Percentiles rank a stretch among this genome's conserved stretches.
Conservation (phyloP, 2,888 invertebrate species). For the Polymixis flavicincta region DNA sequence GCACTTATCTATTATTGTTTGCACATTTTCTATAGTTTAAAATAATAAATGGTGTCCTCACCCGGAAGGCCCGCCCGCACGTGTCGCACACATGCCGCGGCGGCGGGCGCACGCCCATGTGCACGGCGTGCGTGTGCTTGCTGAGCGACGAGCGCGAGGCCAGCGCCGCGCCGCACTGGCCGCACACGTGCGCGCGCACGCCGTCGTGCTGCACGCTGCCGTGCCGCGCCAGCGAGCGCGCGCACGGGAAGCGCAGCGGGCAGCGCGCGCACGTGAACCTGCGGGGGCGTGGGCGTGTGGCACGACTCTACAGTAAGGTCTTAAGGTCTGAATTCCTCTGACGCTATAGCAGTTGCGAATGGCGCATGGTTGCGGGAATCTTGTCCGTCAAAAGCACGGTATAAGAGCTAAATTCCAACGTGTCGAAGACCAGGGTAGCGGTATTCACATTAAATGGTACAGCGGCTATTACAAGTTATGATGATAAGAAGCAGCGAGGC, state of each 20-base stretch:
- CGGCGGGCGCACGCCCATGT: slow-evolving; percentile 73
- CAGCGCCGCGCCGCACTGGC: slow-evolving; percentile 84
- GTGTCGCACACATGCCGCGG: slow-evolving; percentile 81
- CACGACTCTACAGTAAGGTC: too few relatives aligned
- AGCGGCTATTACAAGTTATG: too few relatives aligned
- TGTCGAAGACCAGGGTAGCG: too few relatives aligned
- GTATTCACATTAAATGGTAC: too few relatives aligned
- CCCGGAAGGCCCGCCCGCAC: slow-evolving; percentile 84
- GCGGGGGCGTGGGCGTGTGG: too few relatives aligned
- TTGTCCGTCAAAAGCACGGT: too few relatives aligned
- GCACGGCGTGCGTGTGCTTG: slow-evolving; percentile 79
- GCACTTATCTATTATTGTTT: too few relatives aligned
- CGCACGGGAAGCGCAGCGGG: slow-evolving; percentile 72
- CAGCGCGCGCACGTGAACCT: slow-evolving; percentile 80
- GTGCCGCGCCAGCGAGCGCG: slow-evolving; percentile 72
- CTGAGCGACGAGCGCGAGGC: slow-evolving; percentile 76
- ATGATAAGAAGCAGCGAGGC: too few relatives aligned
- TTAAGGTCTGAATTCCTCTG: too few relatives aligned
- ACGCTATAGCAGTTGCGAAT: neutral
- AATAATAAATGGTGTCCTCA: slow-evolving; percentile 51
- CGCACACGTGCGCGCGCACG: slow-evolving; percentile 80
- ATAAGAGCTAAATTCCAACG: too few relatives aligned
- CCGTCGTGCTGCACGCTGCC: slow-evolving; percentile 81
- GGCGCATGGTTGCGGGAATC: neutral
- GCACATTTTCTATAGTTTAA: too few relatives aligned